Base-by-base conservation (phyloP, 2,113 vertebrate genomes). In the Trematocara macrostoma region DNA sequence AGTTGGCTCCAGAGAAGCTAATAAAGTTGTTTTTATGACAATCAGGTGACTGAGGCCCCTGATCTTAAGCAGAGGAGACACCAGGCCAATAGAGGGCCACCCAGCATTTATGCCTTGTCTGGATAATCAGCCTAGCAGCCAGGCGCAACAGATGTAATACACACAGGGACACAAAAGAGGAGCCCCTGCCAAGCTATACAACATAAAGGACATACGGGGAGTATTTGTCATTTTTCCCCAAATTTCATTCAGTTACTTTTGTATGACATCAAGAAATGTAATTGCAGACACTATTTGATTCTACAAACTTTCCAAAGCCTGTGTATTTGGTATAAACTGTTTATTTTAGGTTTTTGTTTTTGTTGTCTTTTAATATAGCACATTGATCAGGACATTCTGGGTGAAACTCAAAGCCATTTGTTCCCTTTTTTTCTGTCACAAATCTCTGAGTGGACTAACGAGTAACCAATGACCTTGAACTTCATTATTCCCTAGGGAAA, bases 21-120 rank as follows among this genome's bases (percentile, higher is more conserved):
- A 95, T 98, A 97, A 97, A 98, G 90, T 88, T 87, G 93, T 91
- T 97, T 98, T 97, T 97, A 97, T 96, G 96, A 89, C 95, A 94
- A 87, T 96, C 96, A 94, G 95, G 93, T 94, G 95, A 94, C 92
- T 86, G 88, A 88, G 79, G 83, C 91, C 93, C 95, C 96, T 95
- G 96, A 96, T 95, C 88, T 95, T 97, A 85, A 98, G 97, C 97
- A 96, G 95, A 98, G 97, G 96, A 97, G 97, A 98, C 97, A 97
- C 95, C 94, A 93, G 93, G 95, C 96, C 96, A 97, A 96, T 96
- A 94, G 95, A 92, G 96, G 95, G 95, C 93, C 96, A 94, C 94
- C 96, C 96, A 96, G 91, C 94, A 95, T 96, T 97, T 97, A 97
- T 94, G 95, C 95, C 94, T 96, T 95, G 96, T 92, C 92, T 92